These are phyloP conservation scores for Dendronephthya gigantea DNA, from an alignment of 64 coral and sea anemone species.

Conservation along the genomic window DNA sequence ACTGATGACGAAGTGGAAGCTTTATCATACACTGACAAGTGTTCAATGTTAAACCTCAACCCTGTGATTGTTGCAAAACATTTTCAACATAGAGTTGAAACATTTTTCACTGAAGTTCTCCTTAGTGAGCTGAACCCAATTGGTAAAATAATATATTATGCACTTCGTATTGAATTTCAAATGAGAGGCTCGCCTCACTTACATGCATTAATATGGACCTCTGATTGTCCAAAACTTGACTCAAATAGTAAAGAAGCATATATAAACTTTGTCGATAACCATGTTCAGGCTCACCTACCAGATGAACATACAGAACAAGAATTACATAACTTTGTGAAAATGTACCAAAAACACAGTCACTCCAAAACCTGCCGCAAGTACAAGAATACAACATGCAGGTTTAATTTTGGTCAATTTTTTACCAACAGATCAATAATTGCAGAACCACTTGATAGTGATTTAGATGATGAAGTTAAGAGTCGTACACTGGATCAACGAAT, in stretches of 20 bases:
- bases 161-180: neutral
- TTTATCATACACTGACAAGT: neutral
- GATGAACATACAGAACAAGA: neutral
- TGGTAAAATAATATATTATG: neutral
- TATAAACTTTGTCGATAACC: neutral
- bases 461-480: neutral
- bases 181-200: neutral
- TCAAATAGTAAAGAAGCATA: too few relatives aligned
- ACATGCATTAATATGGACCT: too few relatives aligned
- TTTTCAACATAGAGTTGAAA: neutral
- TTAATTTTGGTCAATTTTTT: slow-evolving; percentile 10
- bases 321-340: neutral
- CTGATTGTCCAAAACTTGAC: too few relatives aligned
- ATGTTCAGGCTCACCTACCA: neutral
- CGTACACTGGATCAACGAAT: neutral
- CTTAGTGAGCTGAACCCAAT: neutral
- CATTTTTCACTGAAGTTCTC: neutral
- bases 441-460: neutral
- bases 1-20: too few relatives aligned
- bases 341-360: too few relatives aligned
- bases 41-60: neutral
- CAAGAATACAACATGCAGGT: neutral
- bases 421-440: neutral
- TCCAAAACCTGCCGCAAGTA: too few relatives aligned
- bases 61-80: neutral